A percentile compares a stretch with the other conserved stretches of the same genome.
phyloP scores from a whole-genome alignment of 1,140 invertebrate species.

The Conus ventricosus region DNA sequence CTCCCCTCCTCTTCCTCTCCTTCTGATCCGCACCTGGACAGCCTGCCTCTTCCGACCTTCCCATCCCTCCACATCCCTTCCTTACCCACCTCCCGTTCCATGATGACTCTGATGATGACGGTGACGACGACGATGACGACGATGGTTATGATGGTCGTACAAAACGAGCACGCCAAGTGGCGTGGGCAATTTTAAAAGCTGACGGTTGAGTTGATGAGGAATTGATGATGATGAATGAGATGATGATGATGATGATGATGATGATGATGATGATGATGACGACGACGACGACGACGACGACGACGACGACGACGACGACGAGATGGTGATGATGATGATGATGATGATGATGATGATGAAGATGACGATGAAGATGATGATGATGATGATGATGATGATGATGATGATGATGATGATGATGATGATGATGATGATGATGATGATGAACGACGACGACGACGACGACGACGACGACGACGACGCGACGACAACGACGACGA shows the following conservation, averaged over 20 bases:
- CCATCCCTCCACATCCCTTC: too few relatives aligned
- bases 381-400: background rate
- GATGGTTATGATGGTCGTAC: too few relatives aligned
- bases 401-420: background rate
- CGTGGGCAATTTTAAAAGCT: too few relatives aligned
- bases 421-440: background rate
- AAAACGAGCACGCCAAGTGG: background rate
- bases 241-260: slow-evolving; percentile 38
- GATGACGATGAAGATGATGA: background rate
- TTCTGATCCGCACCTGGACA: too few relatives aligned
- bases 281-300: slow-evolving; percentile 28
- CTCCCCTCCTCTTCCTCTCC: too few relatives aligned
- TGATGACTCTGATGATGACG: too few relatives aligned
- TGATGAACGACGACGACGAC: background rate
- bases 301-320: background rate
- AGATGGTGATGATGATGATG: background rate
- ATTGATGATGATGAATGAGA: slow-evolving; percentile 3
- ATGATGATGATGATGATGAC: slow-evolving; percentile 12
- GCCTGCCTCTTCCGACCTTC: too few relatives aligned
- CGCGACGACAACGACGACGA: too few relatives aligned
- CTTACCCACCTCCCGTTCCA: too few relatives aligned
- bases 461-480: too few relatives aligned
- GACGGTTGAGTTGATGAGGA: background rate
- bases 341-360: background rate
- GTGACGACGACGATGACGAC: too few relatives aligned